Evolutionary conservation across 2,888 invertebrate species (phyloP), one percentile per base, ranked within the genome.

Genomic region (Drosophila flavopinicola): DNA sequence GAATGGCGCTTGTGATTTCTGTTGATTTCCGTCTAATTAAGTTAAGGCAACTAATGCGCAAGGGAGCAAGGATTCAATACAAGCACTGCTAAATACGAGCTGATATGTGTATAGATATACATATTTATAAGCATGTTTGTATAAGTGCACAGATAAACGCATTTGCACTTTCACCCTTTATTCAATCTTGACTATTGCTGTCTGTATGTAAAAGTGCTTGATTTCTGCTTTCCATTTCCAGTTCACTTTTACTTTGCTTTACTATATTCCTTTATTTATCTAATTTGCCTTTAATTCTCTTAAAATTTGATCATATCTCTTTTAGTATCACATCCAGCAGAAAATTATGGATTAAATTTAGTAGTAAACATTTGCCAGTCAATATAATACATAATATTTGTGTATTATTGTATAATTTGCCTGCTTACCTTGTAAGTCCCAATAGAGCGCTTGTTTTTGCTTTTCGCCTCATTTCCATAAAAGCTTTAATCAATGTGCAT

Each of bases 1-100:
- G 82, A 82, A 85, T 85, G 77, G 83, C 54, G 70, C 45, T 63
- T 59, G 52, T 76, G 69, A 74, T 85, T 79, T 69, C 64, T 53
- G 69, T 79, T 84, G 75, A 79, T 85, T 85, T 78, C 51, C 44
- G 63, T 54, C 66, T 86, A 88, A 87, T 87, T 84, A 66, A 78
- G 73, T 88, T 84, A 78, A 47, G 66, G 35, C 60, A 57, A 58
- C 72, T 61, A 57, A 63, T 58, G 54, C 57, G 52, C 42, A 17
- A 6, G 1, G n/a, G n/a, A 4, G 20, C n/a, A 20, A 20, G 20
- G 20, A 20, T 20, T 20, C 20, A 4, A 10, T 38, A 9, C 42
- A 48, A 25, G 29, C 17, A 20, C 24, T 25, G 17, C n/a, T 20
- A 32, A 17, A 39, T 9, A 39, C 9, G 17, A 23, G 33, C 23